Percentiles rank a stretch among this genome's conserved stretches.
phyloP scores from a whole-genome alignment of 2,888 invertebrate species.

The Myopa testacea region DNA sequence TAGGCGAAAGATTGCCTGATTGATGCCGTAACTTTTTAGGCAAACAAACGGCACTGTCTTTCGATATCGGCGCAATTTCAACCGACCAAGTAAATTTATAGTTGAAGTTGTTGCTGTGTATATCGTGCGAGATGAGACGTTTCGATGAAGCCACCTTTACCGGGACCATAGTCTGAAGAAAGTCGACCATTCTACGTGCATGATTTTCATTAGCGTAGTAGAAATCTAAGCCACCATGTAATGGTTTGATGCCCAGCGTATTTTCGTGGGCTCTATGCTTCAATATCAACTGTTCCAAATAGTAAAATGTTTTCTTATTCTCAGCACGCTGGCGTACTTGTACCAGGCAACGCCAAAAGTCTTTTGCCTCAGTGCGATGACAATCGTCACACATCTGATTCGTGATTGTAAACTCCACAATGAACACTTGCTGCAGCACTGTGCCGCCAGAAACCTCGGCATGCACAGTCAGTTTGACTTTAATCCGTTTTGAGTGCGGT shows the following conservation, averaged over 20 bases:
- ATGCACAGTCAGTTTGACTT: conserved; percentile 95
- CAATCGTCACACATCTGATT: conserved; percentile 98
- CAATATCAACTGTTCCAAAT: conserved; percentile 95
- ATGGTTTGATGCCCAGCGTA: conserved; percentile 88
- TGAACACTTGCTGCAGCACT: conserved; percentile 92
- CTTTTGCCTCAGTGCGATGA: conserved; percentile 95
- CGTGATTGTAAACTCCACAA: conserved; percentile 91
- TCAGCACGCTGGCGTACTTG: conserved; percentile 89
- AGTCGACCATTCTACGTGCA: conserved; percentile 96
- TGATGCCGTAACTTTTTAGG: conserved; percentile 87
- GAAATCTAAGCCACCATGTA: conserved; percentile 93
- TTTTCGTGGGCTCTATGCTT: conserved; percentile 94
- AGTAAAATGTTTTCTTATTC: conserved; percentile 97
- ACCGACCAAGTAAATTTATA: conserved; percentile 95
- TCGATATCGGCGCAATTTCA: conserved; percentile 96
- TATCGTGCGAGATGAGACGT: conserved; percentile 96
- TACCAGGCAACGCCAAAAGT: conserved; percentile 95
- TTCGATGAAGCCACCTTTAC: conserved; percentile 90
- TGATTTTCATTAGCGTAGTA: conserved; percentile 89
- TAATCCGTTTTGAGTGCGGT: conserved; percentile 97
- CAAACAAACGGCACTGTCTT: conserved; percentile 92
- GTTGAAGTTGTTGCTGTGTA: conserved; percentile 95
- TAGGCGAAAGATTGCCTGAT: conserved; percentile 86
- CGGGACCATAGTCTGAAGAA: conserved; percentile 88
- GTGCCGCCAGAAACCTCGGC: conserved; percentile 93